A percentile compares a stretch with the other conserved stretches of the same genome.
Conservation (phyloP, 2,113 vertebrate genomes). For the Plestiodon gilberti region DNA sequence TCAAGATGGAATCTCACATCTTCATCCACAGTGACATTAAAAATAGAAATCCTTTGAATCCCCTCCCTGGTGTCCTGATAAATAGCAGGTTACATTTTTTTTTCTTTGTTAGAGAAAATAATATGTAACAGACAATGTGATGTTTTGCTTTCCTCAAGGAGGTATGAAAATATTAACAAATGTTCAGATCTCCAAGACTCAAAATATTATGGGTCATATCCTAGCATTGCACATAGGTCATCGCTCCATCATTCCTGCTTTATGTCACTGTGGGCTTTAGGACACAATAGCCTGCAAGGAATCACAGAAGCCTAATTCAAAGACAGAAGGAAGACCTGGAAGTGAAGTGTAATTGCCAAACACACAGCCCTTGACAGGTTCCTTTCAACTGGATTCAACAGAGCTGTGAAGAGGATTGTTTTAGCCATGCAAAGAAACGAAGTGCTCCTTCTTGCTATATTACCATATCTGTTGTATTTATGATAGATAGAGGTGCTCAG, state of each 20-base stretch:
- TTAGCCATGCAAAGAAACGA: background rate
- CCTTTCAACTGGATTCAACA: constrained; percentile 67
- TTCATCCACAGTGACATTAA: constrained; percentile 33
- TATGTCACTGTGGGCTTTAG: constrained; percentile 69
- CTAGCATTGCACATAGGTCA: constrained; percentile 56
- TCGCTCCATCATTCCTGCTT: constrained; percentile 62
- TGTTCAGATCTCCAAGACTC: constrained; percentile 46
- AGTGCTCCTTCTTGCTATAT: background rate
- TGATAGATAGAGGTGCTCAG: background rate
- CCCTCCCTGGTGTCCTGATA: constrained; percentile 44
- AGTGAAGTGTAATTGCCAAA: constrained; percentile 69
- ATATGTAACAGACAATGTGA: constrained; percentile 53
- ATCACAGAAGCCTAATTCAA: constrained; percentile 56
- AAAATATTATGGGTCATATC: constrained; percentile 72
- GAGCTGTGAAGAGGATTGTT: constrained; percentile 60
- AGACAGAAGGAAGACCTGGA: constrained; percentile 62
- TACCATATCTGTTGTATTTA: background rate
- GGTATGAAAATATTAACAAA: constrained; percentile 65
- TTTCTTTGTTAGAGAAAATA: constrained; percentile 57
- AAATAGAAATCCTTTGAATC: constrained; percentile 64
- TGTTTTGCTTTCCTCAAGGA: constrained; percentile 34
- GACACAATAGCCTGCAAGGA: constrained; percentile 63
- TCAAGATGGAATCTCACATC: background rate
- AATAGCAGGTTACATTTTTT: constrained; percentile 58
- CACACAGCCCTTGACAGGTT: constrained; percentile 60